Evolutionary conservation across 2,888 invertebrate genomes (phyloP).

Genomic region (Pegoplata infirma): DNA sequence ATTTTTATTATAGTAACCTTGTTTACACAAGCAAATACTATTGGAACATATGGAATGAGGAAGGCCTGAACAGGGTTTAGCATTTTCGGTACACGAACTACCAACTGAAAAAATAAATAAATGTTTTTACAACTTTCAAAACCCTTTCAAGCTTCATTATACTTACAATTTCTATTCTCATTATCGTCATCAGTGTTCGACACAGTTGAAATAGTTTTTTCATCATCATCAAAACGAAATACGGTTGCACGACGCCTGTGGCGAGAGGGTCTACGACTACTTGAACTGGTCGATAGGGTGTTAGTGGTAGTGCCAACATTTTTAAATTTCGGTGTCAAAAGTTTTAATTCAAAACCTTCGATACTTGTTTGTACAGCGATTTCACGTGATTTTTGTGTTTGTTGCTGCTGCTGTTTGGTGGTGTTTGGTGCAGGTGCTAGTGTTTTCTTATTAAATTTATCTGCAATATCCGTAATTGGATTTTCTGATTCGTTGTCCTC

Average conservation of each 20-base stretch:
- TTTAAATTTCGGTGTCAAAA: conserved; percentile 67
- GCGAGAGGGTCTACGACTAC: conserved; percentile 67
- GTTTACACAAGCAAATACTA: conserved; percentile 73
- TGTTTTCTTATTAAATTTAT: background rate
- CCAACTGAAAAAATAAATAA: conserved; percentile 68
- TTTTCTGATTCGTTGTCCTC: conserved; percentile 62
- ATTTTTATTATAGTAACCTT: conserved; percentile 73
- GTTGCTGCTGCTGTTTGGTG: background rate
- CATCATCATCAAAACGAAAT: conserved; percentile 72
- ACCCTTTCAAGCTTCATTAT: background rate
- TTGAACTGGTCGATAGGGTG: conserved; percentile 67
- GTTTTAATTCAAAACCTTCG: conserved; percentile 72
- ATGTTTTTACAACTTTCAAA: background rate
- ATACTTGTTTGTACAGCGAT: conserved; percentile 76
- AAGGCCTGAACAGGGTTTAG: conserved; percentile 72
- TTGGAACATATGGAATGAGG: conserved; percentile 75
- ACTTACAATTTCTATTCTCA: conserved; percentile 72
- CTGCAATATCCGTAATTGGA: conserved; percentile 49
- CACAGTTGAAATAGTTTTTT: conserved; percentile 74
- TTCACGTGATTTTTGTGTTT: conserved; percentile 68
- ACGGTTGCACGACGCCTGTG: conserved; percentile 65
- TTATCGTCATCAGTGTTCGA: conserved; percentile 75
- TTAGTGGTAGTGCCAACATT: conserved; percentile 69
- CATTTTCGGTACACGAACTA: conserved; percentile 72
- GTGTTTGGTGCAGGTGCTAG: background rate